Base-by-base conservation (phyloP, 2,113 vertebrate species). In the Rhea pennata region DNA sequence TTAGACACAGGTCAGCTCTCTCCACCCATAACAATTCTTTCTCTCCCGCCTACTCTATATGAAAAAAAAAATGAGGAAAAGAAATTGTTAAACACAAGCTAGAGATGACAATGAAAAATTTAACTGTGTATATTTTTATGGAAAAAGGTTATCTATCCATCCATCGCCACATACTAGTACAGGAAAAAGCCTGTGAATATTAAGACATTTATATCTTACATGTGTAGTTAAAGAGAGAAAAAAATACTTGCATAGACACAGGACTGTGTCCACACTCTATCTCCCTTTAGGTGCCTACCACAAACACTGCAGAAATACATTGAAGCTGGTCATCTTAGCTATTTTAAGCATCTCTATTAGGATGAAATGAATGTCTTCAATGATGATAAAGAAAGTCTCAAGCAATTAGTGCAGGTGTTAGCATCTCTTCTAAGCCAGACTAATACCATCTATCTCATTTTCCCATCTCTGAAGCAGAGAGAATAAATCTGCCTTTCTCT, bases 91-190 rank as follows among this genome's bases (percentile, higher is more conserved):
- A 92, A 77, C 48, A 61, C 69, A 42, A 90, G 69, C 65, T 78
- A 61, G 67, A 90, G 79, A 88, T 88, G 72, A 86, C 87, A 88
- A 33, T 78, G 83, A 94, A 87, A 91, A 87, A 92, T 84, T 87
- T 87, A 75, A 78, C 69, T 88, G 24, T 56, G 70, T 72, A 26
- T 82, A 78, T 95, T 95, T 95, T 96, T 75, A 75, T 87, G 86
- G 65, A 95, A 80, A 78, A 95, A 81, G 84, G 87, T 97, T 96
- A 91, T 96, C 87, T 87, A 84, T 92, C 72, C 78, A 92, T 96
- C 92, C 84, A 91, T 97, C 93, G 81, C 81, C 93, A 88, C 56
- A 7, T 64, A 46, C 76, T n/a, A 90, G 86, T 4, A 78, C 61
- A 91, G 93, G 87, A 95, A 96, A 82, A 73, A 84, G 61, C 61